phyloP scores from a whole-genome alignment of 2,113 vertebrate genomes.

The Melanotaenia duboulayi region DNA sequence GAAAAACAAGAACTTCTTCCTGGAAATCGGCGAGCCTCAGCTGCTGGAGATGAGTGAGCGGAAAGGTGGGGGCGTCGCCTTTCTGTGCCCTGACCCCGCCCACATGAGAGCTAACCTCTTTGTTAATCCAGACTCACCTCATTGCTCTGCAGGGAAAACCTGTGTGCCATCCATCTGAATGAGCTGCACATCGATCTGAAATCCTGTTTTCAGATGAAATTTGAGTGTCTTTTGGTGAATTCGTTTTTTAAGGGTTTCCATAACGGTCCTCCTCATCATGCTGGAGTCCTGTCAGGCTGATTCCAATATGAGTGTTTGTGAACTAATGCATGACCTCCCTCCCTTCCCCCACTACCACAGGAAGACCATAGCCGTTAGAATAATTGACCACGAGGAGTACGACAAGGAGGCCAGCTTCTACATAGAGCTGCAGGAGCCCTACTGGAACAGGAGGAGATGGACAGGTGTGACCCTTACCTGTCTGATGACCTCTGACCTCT shows the following conservation, averaged over 20 bases:
- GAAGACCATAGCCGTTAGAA: conserved; percentile 93
- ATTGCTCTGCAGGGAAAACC: not conserved
- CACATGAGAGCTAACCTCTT: conserved; percentile 22
- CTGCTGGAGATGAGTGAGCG: conserved; percentile 98
- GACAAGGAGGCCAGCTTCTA: conserved; percentile 95
- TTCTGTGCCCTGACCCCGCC: conserved; percentile 67
- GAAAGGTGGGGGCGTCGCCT: conserved; percentile 93
- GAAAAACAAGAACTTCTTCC: conserved; percentile 99
- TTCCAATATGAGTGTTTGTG: conserved; percentile 57
- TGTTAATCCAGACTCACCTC: not conserved
- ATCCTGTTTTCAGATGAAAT: too few relatives aligned
- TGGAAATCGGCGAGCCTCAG: conserved; percentile 93
- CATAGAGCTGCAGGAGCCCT: conserved; percentile 93
- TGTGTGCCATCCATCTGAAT: too few relatives aligned
- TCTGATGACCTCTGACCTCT: conserved; percentile 67
- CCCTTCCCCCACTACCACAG: conserved; percentile 76
- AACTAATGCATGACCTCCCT: conserved; percentile 68
- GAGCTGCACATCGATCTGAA: too few relatives aligned
- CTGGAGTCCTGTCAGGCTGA: too few relatives aligned
- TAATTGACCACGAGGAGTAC: conserved; percentile 95
- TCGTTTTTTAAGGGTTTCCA: not conserved
- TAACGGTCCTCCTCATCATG: not conserved
- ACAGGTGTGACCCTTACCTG: conserved; percentile 89
- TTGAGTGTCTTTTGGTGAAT: not conserved
- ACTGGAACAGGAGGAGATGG: conserved; percentile 91